A percentile compares a stretch with the other conserved stretches of the same genome.
These are phyloP conservation scores for Alces alces DNA, from an alignment of 2,113 vertebrate species.

Conservation along the genomic window DNA sequence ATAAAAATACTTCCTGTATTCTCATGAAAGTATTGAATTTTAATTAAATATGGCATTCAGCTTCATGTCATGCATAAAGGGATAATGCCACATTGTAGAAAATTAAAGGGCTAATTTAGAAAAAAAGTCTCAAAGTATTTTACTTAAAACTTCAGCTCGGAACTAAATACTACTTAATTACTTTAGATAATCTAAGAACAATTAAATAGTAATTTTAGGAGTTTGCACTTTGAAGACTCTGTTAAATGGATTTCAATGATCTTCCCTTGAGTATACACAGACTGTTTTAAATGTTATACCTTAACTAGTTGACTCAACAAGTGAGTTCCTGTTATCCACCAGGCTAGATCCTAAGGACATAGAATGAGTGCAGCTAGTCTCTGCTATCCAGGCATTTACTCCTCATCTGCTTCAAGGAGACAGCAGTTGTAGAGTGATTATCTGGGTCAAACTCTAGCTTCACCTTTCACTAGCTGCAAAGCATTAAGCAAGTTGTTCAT, in stretches of 20 bases:
- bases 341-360: not conserved
- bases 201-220: conserved; percentile 55
- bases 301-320: conserved; percentile 10
- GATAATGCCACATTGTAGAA: not conserved
- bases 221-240: not conserved
- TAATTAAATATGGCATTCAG: conserved; percentile 59
- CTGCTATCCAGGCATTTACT: not conserved
- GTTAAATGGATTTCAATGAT: conserved; percentile 33
- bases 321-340: not conserved
- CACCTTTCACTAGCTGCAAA: not conserved
- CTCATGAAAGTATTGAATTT: conserved; percentile 46
- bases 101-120: conserved; percentile 40
- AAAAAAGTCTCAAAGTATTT: conserved; percentile 23
- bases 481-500: not conserved
- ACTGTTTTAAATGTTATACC: conserved; percentile 20
- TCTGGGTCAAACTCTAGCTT: not conserved
- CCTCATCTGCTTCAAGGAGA: not conserved
- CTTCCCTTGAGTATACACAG: not conserved
- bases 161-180: conserved; percentile 36
- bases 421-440: not conserved
- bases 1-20: conserved; percentile 31
- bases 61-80: conserved; percentile 38
- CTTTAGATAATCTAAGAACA: conserved; percentile 33
- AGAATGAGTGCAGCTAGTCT: not conserved
- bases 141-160: conserved; percentile 53